These are phyloP conservation scores for Pagetopsis macropterus DNA, from an alignment of 2,797 vertebrate genomes.

Conservation along the genomic window DNA sequence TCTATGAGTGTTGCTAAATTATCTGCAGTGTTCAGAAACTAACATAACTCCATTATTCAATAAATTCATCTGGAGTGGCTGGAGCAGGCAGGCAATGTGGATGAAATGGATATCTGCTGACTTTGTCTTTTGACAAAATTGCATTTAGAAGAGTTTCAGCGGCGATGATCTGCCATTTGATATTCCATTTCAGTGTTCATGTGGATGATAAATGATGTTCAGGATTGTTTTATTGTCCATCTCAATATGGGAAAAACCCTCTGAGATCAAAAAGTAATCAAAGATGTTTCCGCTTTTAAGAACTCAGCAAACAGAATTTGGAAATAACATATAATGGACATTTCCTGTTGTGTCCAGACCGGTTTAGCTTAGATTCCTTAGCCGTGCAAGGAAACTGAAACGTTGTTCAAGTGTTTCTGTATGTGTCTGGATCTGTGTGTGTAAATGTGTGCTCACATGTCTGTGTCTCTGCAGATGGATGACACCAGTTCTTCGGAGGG, in stretches of 20 bases:
- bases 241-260: background rate
- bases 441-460: slow-evolving; percentile 8
- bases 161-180: slow-evolving; percentile 57
- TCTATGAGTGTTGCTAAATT: slow-evolving; percentile 37
- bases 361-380: background rate
- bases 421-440: slow-evolving; percentile 7
- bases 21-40: slow-evolving; percentile 36
- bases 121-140: slow-evolving; percentile 44
- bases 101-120: slow-evolving; percentile 56
- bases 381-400: background rate
- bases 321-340: slow-evolving; percentile 6
- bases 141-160: slow-evolving; percentile 64
- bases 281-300: slow-evolving; percentile 17
- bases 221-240: slow-evolving; percentile 26
- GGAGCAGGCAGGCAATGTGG: slow-evolving; percentile 14
- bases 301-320: background rate
- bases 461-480: slow-evolving; percentile 85
- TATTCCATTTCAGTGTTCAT: slow-evolving; percentile 49
- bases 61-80: slow-evolving; percentile 26
- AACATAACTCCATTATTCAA: slow-evolving; percentile 56
- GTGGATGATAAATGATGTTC: slow-evolving; percentile 24
- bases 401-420: slow-evolving; percentile 1
- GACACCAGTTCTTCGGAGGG: slow-evolving; percentile 98
- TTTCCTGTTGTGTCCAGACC: slow-evolving; percentile 14
- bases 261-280: slow-evolving; percentile 10